Conservation (phyloP, 2,113 vertebrate species). For the Crotalus tigris region DNA sequence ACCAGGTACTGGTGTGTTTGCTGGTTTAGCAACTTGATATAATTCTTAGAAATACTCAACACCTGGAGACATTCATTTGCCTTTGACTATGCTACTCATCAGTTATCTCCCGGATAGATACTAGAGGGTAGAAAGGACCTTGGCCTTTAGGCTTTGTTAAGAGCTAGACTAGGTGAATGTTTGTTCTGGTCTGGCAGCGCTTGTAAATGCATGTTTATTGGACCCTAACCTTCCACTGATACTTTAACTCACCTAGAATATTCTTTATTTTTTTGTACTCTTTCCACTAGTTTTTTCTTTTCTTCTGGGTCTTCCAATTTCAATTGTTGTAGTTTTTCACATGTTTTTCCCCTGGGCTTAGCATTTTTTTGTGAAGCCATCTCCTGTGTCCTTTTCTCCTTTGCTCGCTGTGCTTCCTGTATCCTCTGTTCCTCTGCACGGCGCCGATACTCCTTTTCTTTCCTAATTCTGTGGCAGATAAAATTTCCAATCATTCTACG, state of each 20-base stretch:
- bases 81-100: background rate
- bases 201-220: background rate
- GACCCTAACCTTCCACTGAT: background rate
- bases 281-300: conserved; percentile 54
- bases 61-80: background rate
- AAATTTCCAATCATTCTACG: conserved; percentile 27
- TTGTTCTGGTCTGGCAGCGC: background rate
- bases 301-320: conserved; percentile 68
- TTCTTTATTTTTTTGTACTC: conserved; percentile 68
- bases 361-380: conserved; percentile 13
- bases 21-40: background rate
- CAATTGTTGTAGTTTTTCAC: conserved; percentile 68
- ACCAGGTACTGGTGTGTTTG: background rate
- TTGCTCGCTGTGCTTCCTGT: conserved; percentile 50
- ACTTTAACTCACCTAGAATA: conserved; percentile 62
- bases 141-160: background rate
- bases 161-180: background rate
- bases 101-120: background rate
- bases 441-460: conserved; percentile 77
- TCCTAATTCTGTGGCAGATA: conserved; percentile 78
- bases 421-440: conserved; percentile 72
- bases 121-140: background rate
- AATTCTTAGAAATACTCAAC: background rate
- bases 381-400: conserved; percentile 71
- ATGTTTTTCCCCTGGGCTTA: conserved; percentile 58